These are phyloP conservation scores for Herpailurus yagouaroundi DNA, from an alignment of 2,113 vertebrate species.

Conservation along the genomic window DNA sequence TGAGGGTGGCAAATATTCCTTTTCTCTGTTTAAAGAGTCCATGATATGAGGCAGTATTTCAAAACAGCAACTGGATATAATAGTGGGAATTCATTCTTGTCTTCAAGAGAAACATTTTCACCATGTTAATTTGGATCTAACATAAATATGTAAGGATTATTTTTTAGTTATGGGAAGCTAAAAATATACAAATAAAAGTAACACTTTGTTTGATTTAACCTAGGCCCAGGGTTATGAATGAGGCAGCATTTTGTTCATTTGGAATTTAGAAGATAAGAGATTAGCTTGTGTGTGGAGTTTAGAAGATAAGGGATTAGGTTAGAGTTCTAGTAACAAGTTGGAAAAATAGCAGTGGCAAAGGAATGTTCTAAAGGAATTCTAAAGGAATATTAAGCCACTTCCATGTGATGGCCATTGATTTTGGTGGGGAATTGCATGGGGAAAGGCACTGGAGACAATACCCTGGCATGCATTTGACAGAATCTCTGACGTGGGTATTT, in stretches of 20 bases:
- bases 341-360: constrained; percentile 41
- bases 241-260: constrained; percentile 37
- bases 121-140: background rate
- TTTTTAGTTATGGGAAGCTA: constrained; percentile 21
- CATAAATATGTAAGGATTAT: background rate
- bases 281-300: constrained; percentile 61
- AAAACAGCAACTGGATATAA: background rate
- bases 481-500: background rate
- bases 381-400: constrained; percentile 53
- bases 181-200: constrained; percentile 3
- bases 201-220: background rate
- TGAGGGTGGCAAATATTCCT: background rate
- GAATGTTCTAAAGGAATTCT: constrained; percentile 77
- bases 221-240: background rate
- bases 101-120: constrained; percentile 42
- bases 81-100: constrained; percentile 1
- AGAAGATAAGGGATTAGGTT: constrained; percentile 61
- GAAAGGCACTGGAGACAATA: background rate
- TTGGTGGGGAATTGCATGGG: background rate
- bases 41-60: background rate
- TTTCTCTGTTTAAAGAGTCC: background rate
- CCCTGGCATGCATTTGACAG: background rate
- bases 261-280: constrained; percentile 66
- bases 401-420: constrained; percentile 4
- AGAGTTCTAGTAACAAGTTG: constrained; percentile 72